phyloP scores from a whole-genome alignment of 2,888 invertebrate genomes.

The Listrodromus nycthemerus region DNA sequence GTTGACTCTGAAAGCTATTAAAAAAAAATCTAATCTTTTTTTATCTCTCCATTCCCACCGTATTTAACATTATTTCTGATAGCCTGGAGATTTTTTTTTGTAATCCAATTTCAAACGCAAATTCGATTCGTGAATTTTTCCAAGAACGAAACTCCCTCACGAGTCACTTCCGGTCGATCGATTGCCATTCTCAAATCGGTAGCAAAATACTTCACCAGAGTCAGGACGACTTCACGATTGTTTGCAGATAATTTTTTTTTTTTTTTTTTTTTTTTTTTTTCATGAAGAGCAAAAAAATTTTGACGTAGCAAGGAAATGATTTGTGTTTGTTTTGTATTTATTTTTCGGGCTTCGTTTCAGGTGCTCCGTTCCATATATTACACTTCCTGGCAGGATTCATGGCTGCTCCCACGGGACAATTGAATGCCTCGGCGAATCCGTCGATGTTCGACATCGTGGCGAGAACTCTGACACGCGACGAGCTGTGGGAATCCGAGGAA shows the following conservation, averaged over 20 bases:
- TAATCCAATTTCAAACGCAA: background rate
- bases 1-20: background rate
- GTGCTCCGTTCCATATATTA: slow-evolving; percentile 51
- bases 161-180: too few relatives aligned
- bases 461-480: slow-evolving; percentile 47
- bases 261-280: too few relatives aligned
- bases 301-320: background rate
- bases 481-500: slow-evolving; percentile 48
- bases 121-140: background rate
- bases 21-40: background rate
- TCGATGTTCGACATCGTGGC: slow-evolving; percentile 47
- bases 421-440: slow-evolving; percentile 55
- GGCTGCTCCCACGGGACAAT: slow-evolving; percentile 55
- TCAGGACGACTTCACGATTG: too few relatives aligned
- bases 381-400: slow-evolving; percentile 62
- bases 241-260: too few relatives aligned
- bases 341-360: background rate
- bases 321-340: background rate
- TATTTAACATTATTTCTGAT: background rate
- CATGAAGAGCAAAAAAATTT: too few relatives aligned
- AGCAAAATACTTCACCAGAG: too few relatives aligned
- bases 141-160: background rate
- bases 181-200: too few relatives aligned
- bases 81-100: background rate
- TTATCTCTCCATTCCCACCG: background rate